Percentiles rank a stretch among this genome's conserved stretches.
Conservation (phyloP, 2,113 vertebrate species). For the Perca schrenkii region DNA sequence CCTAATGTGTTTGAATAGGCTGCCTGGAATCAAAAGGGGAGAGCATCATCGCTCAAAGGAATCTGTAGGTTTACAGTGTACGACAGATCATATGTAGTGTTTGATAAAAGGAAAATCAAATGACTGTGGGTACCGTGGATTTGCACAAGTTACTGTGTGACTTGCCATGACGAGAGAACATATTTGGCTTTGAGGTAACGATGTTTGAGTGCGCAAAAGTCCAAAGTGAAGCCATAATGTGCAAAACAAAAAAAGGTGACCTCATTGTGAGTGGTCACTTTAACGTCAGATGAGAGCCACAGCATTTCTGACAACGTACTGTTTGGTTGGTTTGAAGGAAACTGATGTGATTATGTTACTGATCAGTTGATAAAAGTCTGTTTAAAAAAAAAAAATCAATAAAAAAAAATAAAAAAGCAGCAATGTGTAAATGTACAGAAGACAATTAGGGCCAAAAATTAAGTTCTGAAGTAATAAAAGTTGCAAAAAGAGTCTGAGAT, state of each 20-base stretch:
- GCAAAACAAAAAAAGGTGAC: neutral
- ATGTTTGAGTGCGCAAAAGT: conserved; percentile 14
- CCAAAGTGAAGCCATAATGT: conserved; percentile 56
- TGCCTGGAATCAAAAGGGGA: neutral
- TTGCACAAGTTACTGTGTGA: conserved; percentile 34
- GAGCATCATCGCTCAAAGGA: conserved; percentile 5
- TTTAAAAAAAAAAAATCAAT: conserved; percentile 2
- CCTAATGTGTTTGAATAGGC: neutral
- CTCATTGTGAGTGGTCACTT: neutral
- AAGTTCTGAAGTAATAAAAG: conserved; percentile 5
- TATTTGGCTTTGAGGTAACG: conserved; percentile 45
- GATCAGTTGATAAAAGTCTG: conserved; percentile 27
- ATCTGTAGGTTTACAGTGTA: conserved; percentile 18
- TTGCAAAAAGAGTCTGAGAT: neutral
- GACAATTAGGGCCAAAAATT: conserved; percentile 4
- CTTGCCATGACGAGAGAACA: conserved; percentile 24
- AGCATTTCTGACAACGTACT: conserved; percentile 22
- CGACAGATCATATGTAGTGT: conserved; percentile 12
- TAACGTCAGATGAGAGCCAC: conserved; percentile 15
- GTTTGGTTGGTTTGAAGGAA: conserved; percentile 47
- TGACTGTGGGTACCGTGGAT: conserved; percentile 28
- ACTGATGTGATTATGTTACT: conserved; percentile 5
- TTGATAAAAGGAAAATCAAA: conserved; percentile 11
- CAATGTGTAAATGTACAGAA: conserved; percentile 40
- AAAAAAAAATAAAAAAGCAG: conserved; percentile 13